phyloP scores from a whole-genome alignment of 2,888 invertebrate genomes.

The Folsomia candida region DNA sequence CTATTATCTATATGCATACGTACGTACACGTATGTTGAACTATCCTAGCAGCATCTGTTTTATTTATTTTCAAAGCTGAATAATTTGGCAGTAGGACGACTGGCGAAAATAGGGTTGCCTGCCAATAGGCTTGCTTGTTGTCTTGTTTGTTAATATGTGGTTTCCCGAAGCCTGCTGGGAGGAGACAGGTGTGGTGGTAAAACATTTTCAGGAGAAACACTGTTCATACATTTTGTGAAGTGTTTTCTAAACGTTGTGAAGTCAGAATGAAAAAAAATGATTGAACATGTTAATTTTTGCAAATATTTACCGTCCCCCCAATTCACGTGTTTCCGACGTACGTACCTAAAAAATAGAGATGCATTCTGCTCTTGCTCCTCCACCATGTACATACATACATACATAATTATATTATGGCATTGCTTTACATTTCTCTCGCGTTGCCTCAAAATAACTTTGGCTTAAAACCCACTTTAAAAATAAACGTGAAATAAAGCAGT shows the following conservation, averaged over 20 bases:
- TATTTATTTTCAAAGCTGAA: neutral
- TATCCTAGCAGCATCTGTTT: neutral
- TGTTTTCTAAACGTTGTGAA: too few relatives aligned
- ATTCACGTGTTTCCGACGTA: neutral
- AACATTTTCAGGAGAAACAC: neutral
- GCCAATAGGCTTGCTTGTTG: neutral
- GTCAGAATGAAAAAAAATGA: too few relatives aligned
- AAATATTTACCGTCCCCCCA: neutral
- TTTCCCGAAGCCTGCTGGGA: neutral
- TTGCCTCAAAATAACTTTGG: constrained; percentile 5
- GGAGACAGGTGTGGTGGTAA: neutral
- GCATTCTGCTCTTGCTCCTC: too few relatives aligned
- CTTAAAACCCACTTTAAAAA: constrained; percentile 3
- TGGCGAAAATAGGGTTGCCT: neutral
- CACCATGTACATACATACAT: too few relatives aligned
- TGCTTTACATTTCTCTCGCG: too few relatives aligned
- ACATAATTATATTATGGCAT: too few relatives aligned
- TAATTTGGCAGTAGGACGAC: neutral
- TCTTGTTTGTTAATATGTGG: neutral
- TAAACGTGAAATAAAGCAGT: neutral
- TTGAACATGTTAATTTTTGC: too few relatives aligned
- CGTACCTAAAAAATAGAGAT: too few relatives aligned
- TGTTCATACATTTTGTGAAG: neutral
- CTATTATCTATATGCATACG: too few relatives aligned
- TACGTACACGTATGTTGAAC: too few relatives aligned